These are phyloP conservation scores for Chaetodon auriga DNA, from an alignment of 2,113 vertebrate species.

Conservation along the genomic window DNA sequence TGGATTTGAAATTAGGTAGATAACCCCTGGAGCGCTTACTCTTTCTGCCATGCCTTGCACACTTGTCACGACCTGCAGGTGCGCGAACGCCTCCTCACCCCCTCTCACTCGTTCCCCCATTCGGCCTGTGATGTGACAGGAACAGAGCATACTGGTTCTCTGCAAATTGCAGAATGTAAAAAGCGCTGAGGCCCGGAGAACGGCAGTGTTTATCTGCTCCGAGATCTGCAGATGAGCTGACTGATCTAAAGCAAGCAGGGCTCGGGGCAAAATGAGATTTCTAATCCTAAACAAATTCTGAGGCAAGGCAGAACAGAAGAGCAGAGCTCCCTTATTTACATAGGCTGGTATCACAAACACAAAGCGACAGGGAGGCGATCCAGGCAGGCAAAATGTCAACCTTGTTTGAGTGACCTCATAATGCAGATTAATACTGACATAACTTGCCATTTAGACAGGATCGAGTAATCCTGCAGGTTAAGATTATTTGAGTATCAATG, in stretches of 20 bases:
- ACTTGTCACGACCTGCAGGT: slow-evolving; percentile 71
- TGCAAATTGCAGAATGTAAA: slow-evolving; percentile 70
- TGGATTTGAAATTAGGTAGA: slow-evolving; percentile 76
- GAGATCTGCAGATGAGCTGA: slow-evolving; percentile 82
- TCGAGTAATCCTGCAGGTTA: slow-evolving; percentile 68
- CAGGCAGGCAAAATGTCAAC: slow-evolving; percentile 76
- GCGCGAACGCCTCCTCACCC: slow-evolving; percentile 44
- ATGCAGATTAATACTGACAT: slow-evolving; percentile 74
- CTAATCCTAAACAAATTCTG: slow-evolving; percentile 81
- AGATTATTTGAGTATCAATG: slow-evolving; percentile 73
- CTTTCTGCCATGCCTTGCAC: slow-evolving; percentile 65
- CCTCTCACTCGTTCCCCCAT: not conserved
- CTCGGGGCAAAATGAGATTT: slow-evolving; percentile 80
- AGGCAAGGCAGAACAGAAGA: slow-evolving; percentile 72
- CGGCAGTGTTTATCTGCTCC: slow-evolving; percentile 69
- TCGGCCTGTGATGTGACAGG: slow-evolving; percentile 61
- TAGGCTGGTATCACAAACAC: slow-evolving; percentile 77
- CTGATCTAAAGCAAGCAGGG: slow-evolving; percentile 80
- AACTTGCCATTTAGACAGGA: slow-evolving; percentile 72
- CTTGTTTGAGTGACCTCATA: slow-evolving; percentile 78
- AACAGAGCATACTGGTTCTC: slow-evolving; percentile 63
- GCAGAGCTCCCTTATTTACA: slow-evolving; percentile 78
- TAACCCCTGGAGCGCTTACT: slow-evolving; percentile 71
- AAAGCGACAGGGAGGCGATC: slow-evolving; percentile 67
- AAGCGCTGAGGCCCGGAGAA: slow-evolving; percentile 73